phyloP scores from a whole-genome alignment of 2,797 vertebrate species.

The Zenarchopterus dispar region DNA sequence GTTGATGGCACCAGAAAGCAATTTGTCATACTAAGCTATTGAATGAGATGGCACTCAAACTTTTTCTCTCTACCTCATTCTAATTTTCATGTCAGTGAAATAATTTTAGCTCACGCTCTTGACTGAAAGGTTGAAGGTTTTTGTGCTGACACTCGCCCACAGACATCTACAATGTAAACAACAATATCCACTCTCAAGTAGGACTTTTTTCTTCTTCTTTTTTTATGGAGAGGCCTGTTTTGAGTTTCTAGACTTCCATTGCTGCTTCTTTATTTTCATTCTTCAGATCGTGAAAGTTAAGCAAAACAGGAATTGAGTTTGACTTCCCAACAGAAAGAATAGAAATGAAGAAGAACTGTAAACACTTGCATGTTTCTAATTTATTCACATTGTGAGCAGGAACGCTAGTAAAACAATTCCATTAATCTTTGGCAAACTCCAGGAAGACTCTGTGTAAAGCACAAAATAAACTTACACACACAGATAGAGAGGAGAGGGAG shows the following conservation, averaged over 20 bases:
- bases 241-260: too few species aligned
- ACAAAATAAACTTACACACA: conserved; percentile 46
- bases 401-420: conserved; percentile 72
- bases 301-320: neutral
- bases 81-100: conserved; percentile 1
- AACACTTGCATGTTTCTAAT: conserved; percentile 31
- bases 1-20: too few species aligned
- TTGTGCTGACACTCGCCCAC: conserved; percentile 6
- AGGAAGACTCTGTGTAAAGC: conserved; percentile 30
- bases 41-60: too few species aligned
- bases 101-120: neutral
- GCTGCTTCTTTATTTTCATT: too few species aligned
- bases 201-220: too few species aligned
- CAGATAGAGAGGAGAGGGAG: conserved; percentile 11
- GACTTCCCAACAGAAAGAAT: conserved; percentile 27
- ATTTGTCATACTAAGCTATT: too few species aligned
- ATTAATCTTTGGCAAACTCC: conserved; percentile 61
- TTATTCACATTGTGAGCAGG: conserved; percentile 47
- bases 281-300: too few species aligned
- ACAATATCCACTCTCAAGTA: conserved; percentile 7
- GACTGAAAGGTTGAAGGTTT: conserved; percentile 12
- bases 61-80: too few species aligned
- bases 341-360: neutral
- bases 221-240: too few species aligned
- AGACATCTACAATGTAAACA: conserved; percentile 7